Conservation (phyloP, 2,797 vertebrate species). For the Agapornis canus region DNA sequence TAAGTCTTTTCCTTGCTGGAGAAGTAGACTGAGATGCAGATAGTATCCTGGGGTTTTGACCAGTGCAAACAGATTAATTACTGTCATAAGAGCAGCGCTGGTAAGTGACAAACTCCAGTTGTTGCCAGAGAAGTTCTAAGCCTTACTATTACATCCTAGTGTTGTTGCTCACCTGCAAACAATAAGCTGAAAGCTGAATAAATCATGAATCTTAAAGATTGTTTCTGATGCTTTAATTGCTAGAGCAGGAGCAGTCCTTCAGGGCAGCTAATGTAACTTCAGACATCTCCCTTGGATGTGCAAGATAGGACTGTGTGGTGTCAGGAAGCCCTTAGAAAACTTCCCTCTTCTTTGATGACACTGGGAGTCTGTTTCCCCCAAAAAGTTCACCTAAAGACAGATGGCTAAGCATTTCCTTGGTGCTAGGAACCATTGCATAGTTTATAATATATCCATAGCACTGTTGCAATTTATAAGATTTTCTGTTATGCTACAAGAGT, state of each 20-base stretch:
- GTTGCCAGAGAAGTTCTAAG: background rate
- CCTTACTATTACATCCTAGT: background rate
- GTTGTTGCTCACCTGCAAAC: background rate
- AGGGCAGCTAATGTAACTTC: background rate
- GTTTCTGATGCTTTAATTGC: background rate
- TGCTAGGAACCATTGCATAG: background rate
- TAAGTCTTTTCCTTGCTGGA: background rate
- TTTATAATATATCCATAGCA: background rate
- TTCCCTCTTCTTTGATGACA: background rate
- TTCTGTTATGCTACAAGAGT: background rate
- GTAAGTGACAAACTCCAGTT: background rate
- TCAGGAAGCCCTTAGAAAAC: background rate
- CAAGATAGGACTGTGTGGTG: background rate
- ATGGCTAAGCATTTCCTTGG: background rate
- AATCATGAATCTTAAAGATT: background rate
- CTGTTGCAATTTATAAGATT: background rate
- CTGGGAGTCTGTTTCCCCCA: background rate
- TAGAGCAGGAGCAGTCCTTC: background rate
- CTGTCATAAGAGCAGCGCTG: background rate
- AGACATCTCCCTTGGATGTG: background rate
- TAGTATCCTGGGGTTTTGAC: background rate
- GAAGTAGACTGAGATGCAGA: background rate
- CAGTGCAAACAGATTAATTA: background rate
- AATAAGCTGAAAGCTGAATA: background rate
- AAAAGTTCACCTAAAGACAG: background rate